These are phyloP conservation scores for Barypeithes pellucidus DNA, from an alignment of 2,888 invertebrate genomes.

Conservation along the genomic window DNA sequence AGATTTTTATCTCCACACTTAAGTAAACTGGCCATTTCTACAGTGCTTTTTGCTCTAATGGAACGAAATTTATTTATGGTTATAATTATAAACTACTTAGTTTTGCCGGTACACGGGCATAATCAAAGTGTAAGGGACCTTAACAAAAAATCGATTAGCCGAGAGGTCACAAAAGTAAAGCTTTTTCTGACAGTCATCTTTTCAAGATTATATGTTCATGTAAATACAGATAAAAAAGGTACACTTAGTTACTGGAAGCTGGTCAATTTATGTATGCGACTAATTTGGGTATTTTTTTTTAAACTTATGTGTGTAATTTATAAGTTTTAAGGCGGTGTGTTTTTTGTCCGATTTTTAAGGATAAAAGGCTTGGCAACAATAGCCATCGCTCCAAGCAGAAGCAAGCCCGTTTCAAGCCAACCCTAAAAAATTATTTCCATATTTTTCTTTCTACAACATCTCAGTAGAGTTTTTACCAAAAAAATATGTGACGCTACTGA, in stretches of 20 bases:
- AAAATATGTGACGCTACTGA: too few species aligned
- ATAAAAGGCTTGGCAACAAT: too few species aligned
- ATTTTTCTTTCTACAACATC: too few species aligned
- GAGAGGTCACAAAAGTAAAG: conserved; percentile 37
- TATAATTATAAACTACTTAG: conserved; percentile 48
- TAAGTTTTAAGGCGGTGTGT: too few species aligned
- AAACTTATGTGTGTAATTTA: too few species aligned
- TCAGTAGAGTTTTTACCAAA: too few species aligned
- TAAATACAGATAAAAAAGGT: conserved; percentile 21
- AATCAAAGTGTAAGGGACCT: conserved; percentile 43
- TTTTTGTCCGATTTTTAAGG: too few species aligned
- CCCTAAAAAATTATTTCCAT: too few species aligned
- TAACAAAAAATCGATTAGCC: conserved; percentile 43
- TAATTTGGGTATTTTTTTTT: conserved; percentile 4
- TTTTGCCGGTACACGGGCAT: conserved; percentile 35
- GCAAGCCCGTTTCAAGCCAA: too few species aligned
- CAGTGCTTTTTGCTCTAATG: conserved; percentile 35
- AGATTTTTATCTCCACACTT: conserved; percentile 27
- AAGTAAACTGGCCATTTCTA: conserved; percentile 32
- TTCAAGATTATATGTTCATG: conserved; percentile 33
- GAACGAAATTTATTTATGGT: conserved; percentile 37
- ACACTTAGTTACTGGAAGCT: conserved; percentile 17
- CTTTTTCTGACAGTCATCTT: conserved; percentile 38
- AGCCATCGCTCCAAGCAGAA: too few species aligned
- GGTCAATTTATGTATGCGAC: background rate